Evolutionary conservation across 2,113 vertebrate genomes (phyloP).

Genomic region (Gallinago media): DNA sequence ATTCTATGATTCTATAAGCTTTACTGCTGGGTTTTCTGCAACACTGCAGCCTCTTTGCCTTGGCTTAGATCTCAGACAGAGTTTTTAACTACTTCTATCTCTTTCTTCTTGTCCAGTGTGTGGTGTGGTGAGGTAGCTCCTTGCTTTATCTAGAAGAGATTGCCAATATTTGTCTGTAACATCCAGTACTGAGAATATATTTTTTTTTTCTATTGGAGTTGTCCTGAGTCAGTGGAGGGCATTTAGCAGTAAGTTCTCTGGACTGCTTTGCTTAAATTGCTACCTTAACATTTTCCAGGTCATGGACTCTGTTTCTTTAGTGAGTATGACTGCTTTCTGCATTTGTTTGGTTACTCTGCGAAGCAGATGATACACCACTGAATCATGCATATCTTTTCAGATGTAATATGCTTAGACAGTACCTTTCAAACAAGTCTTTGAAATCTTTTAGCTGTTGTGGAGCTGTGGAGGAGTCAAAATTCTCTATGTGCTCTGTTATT

Average conservation of each 20-base stretch:
- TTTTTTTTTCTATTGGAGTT: background rate
- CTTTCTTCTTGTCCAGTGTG: background rate
- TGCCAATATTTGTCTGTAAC: background rate
- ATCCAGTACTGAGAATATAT: background rate
- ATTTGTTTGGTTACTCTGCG: background rate
- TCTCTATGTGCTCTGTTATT: background rate
- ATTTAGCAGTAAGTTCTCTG: background rate
- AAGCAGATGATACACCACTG: background rate
- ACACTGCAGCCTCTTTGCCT: rapidly evolving
- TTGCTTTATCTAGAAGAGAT: background rate
- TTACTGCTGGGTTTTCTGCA: background rate
- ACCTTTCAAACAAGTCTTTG: background rate
- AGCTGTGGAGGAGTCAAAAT: background rate
- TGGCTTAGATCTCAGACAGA: background rate
- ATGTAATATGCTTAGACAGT: background rate
- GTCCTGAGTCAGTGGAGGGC: background rate
- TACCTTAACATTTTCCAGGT: background rate
- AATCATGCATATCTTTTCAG: background rate
- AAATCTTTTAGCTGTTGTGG: background rate
- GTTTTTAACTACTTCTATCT: background rate
- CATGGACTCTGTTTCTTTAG: background rate
- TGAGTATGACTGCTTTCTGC: background rate
- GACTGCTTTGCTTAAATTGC: background rate
- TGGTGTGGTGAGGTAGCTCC: rapidly evolving
- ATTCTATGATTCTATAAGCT: background rate